These are phyloP conservation scores for Xylota sylvarum DNA, from an alignment of 2,888 invertebrate species.

Conservation along the genomic window DNA sequence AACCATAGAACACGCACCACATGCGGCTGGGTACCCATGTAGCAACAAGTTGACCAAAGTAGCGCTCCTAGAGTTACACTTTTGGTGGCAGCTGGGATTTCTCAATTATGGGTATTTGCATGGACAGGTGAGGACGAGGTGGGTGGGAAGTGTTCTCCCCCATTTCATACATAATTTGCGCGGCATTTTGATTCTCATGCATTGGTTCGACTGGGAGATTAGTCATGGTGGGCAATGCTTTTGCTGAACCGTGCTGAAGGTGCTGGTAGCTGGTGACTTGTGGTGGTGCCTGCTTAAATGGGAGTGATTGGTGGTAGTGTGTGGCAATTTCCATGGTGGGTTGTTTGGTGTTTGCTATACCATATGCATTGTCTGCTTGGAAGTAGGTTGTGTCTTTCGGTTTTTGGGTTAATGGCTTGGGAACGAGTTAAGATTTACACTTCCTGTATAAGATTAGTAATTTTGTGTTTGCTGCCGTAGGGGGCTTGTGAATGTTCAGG, in stretches of 20 bases:
- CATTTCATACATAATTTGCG: conserved; percentile 33
- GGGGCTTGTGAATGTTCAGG: conserved; percentile 9
- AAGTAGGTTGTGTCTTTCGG: conserved; percentile 41
- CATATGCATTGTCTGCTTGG: conserved; percentile 52
- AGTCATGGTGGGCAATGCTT: not conserved
- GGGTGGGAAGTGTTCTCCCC: conserved; percentile 12
- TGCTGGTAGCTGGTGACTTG: conserved; percentile 21
- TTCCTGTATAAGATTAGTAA: conserved; percentile 61
- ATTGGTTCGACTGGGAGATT: too few species aligned
- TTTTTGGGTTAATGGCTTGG: conserved; percentile 73
- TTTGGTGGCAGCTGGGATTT: conserved; percentile 43
- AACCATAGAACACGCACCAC: conserved; percentile 23
- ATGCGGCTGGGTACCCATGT: conserved; percentile 23
- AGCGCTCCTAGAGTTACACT: not conserved
- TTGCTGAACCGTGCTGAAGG: not conserved
- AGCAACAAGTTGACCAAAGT: conserved; percentile 23
- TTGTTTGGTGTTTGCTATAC: conserved; percentile 60
- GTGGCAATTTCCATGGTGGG: conserved; percentile 64
- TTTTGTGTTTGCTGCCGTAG: conserved; percentile 10
- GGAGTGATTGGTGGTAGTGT: conserved; percentile 56
- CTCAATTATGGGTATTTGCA: conserved; percentile 33
- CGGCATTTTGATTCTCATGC: conserved; percentile 19
- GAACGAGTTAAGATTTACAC: conserved; percentile 59
- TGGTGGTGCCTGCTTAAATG: conserved; percentile 49
- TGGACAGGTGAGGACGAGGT: not conserved